A percentile compares a stretch with the other conserved stretches of the same genome.
phyloP scores from a whole-genome alignment of 2,888 invertebrate genomes.

The Papilio demoleus region DNA sequence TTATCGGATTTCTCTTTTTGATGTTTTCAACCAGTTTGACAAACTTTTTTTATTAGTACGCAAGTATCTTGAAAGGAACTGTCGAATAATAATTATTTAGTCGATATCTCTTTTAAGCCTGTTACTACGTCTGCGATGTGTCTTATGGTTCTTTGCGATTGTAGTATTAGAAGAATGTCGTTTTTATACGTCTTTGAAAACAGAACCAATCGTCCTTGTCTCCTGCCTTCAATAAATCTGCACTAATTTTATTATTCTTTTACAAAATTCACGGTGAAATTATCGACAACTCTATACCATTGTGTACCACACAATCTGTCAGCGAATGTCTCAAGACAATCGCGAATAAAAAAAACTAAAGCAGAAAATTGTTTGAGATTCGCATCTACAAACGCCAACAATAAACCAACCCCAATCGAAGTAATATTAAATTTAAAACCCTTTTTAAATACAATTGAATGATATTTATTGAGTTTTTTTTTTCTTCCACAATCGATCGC shows the following conservation, averaged over 20 bases:
- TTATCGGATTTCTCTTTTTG: slow-evolving; percentile 8
- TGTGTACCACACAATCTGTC: slow-evolving; percentile 50
- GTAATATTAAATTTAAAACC: slow-evolving; percentile 79
- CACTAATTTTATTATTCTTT: slow-evolving; percentile 46
- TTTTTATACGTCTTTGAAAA: slow-evolving; percentile 20
- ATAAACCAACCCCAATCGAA: slow-evolving; percentile 68
- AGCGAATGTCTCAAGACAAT: slow-evolving; percentile 54
- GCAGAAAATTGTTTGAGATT: slow-evolving; percentile 60
- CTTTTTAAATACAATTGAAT: slow-evolving; percentile 80
- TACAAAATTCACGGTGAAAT: slow-evolving; percentile 49
- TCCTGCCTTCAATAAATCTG: slow-evolving; percentile 2
- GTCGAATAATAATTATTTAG: too few relatives aligned
- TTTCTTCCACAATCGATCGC: slow-evolving; percentile 54
- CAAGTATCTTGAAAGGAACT: too few relatives aligned
- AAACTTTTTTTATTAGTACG: not conserved
- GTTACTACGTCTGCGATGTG: too few relatives aligned
- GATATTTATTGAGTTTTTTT: slow-evolving; percentile 82
- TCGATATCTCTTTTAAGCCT: too few relatives aligned
- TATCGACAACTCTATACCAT: slow-evolving; percentile 54
- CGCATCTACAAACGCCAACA: slow-evolving; percentile 57
- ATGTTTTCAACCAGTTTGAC: slow-evolving; percentile 7
- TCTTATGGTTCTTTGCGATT: too few relatives aligned
- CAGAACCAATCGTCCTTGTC: not conserved
- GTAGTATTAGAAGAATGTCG: not conserved
- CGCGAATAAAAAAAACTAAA: slow-evolving; percentile 49